Evolutionary conservation across 2,797 vertebrate genomes (phyloP).

Genomic region (Gallinago solitaria): DNA sequence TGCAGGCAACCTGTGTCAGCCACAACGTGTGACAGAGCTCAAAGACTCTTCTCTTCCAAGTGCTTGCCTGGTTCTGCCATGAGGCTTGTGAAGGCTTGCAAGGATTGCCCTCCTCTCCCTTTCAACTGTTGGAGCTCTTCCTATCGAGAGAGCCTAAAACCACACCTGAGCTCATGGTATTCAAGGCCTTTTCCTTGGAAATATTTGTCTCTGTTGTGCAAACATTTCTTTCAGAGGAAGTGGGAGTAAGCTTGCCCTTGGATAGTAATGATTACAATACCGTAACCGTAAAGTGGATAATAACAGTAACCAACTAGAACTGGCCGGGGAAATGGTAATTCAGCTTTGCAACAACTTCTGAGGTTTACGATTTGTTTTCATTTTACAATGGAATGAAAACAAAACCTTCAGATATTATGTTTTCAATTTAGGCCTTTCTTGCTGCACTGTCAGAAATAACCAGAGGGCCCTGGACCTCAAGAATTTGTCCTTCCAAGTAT

Average conservation of each 20-base stretch:
- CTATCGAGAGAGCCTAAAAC: not conserved
- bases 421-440: conserved; percentile 59
- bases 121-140: not conserved
- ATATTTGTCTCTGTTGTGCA: not conserved
- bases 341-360: conserved; percentile 28
- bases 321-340: conserved; percentile 39
- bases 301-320: conserved; percentile 11
- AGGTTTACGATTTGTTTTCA: conserved; percentile 70
- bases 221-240: conserved; percentile 9
- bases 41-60: not conserved
- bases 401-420: conserved; percentile 63
- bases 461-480: conserved; percentile 49
- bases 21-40: not conserved
- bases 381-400: conserved; percentile 68
- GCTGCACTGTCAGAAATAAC: conserved; percentile 55
- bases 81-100: not conserved
- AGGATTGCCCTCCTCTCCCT: not conserved
- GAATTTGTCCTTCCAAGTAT: conserved; percentile 55
- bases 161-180: not conserved
- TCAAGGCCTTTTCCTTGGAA: not conserved
- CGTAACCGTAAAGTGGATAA: conserved; percentile 40
- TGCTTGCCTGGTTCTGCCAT: not conserved
- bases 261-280: not conserved
- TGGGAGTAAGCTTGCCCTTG: not conserved
- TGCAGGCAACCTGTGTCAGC: not conserved